These are phyloP conservation scores for Ips typographus DNA, from an alignment of 1,140 invertebrate genomes.

Conservation along the genomic window DNA sequence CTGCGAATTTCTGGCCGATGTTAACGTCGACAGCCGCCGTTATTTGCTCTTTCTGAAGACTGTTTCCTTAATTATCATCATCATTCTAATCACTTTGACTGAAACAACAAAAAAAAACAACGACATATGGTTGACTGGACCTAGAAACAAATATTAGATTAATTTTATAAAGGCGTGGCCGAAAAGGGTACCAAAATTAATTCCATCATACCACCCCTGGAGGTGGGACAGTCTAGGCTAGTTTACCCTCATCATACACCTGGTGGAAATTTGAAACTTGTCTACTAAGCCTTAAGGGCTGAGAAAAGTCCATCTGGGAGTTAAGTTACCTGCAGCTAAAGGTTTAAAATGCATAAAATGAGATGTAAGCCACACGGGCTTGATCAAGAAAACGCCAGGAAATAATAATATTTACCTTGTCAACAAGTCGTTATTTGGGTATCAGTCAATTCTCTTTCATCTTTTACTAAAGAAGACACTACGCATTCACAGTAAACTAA, in stretches of 20 bases:
- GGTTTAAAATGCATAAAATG: neutral
- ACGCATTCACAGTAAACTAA: too few species aligned
- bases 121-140: too few species aligned
- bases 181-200: slow-evolving; percentile 1
- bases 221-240: neutral
- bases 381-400: neutral
- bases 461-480: slow-evolving; percentile 10
- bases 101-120: too few species aligned
- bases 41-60: too few species aligned
- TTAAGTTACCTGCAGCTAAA: neutral
- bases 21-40: too few species aligned
- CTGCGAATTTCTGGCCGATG: slow-evolving; percentile 13
- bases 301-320: neutral
- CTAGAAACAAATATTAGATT: too few species aligned
- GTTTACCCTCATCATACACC: neutral
- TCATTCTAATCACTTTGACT: too few species aligned
- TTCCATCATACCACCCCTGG: slow-evolving; percentile 1
- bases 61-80: too few species aligned
- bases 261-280: neutral
- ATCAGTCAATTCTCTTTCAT: neutral
- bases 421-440: neutral
- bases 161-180: too few species aligned
- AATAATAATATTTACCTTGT: too few species aligned
- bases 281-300: neutral
- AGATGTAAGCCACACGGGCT: neutral